A percentile compares a stretch with the other conserved stretches of the same genome.
phyloP scores from a whole-genome alignment of 2,113 vertebrate species.

The Ammodytes dubius region DNA sequence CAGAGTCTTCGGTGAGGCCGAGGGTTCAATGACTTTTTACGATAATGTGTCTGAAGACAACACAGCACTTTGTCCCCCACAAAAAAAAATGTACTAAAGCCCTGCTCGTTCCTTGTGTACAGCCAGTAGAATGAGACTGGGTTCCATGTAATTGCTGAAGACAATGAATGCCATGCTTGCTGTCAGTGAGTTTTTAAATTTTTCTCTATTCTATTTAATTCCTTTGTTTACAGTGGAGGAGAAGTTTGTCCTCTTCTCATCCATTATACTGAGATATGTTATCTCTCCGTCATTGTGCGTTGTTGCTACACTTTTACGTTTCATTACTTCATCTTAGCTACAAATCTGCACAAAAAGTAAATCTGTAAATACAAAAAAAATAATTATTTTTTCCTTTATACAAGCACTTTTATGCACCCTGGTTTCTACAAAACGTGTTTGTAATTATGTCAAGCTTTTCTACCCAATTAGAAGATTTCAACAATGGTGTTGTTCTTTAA shows the following conservation, averaged over 20 bases:
- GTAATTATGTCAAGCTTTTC: constrained; percentile 67
- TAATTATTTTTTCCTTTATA: constrained; percentile 73
- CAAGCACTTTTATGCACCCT: constrained; percentile 80
- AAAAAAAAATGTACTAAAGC: constrained; percentile 42
- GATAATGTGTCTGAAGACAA: constrained; percentile 54
- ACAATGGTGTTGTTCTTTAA: neutral
- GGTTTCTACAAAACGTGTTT: constrained; percentile 72
- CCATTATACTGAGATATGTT: constrained; percentile 49
- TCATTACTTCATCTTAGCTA: constrained; percentile 25
- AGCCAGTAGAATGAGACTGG: constrained; percentile 50
- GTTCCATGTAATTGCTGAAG: constrained; percentile 72
- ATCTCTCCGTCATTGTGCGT: constrained; percentile 39
- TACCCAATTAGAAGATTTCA: constrained; percentile 38
- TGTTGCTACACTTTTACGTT: constrained; percentile 16
- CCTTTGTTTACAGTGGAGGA: constrained; percentile 70
- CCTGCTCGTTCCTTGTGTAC: constrained; percentile 34
- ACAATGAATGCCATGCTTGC: constrained; percentile 74
- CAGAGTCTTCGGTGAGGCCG: constrained; percentile 28
- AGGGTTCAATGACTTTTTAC: constrained; percentile 9
- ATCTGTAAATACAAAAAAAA: constrained; percentile 70
- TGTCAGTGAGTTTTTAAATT: constrained; percentile 31
- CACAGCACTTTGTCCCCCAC: constrained; percentile 73
- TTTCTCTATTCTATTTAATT: constrained; percentile 53
- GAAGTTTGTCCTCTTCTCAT: constrained; percentile 21
- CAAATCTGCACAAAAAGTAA: constrained; percentile 65